Evolutionary conservation across 1,140 invertebrate species (phyloP), one percentile per base, ranked within the genome.

Genomic region (Caligus rogercresseyi): DNA sequence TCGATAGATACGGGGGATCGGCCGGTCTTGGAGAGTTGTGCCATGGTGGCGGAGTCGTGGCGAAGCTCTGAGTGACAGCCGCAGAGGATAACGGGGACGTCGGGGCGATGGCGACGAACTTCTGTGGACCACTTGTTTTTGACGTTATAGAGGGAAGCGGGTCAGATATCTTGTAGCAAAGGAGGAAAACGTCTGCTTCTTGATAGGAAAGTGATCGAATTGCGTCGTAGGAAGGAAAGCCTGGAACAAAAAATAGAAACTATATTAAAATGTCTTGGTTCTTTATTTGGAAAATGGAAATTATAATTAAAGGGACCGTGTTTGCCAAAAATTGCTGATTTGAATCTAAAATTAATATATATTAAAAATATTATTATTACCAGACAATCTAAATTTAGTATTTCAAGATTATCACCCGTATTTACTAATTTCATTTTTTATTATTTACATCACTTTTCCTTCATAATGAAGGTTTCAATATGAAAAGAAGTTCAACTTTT

Each of bases 131-230:
- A 63, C 18, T 63, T 56, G 24, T 55, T 54, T 16, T 58, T 63
- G 18, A 53, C 61, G 21, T 53, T 53, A 20, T 23, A 55, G 1
- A 63, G 53, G 21, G 61, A 21, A 15, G n/a, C 52, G n/a, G 61
- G 43, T 63, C 61, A 23, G 51, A 23, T 18, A 63, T 63, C 23
- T 63, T 63, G 53, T 63, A 63, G 52, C 52, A 63, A 7, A 63
- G 19, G 21, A 63, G 54, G 25, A 63, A 63, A 7, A 63, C 61
- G 57, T 63, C 61, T n/a, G 61, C 61, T 24, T 63, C 61, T 25
- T 19, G 16, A 25, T 63, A 63, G 15, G 61, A 56, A 19, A 63
- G 19, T 14, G 51, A 56, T n/a, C 61, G 51, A 15, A 58, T 19
- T 11, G 52, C 15, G 52, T 63, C 52, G 11, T 56, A 56, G 15